phyloP scores from a whole-genome alignment of 2,113 vertebrate genomes.

The Kryptolebias marmoratus region DNA sequence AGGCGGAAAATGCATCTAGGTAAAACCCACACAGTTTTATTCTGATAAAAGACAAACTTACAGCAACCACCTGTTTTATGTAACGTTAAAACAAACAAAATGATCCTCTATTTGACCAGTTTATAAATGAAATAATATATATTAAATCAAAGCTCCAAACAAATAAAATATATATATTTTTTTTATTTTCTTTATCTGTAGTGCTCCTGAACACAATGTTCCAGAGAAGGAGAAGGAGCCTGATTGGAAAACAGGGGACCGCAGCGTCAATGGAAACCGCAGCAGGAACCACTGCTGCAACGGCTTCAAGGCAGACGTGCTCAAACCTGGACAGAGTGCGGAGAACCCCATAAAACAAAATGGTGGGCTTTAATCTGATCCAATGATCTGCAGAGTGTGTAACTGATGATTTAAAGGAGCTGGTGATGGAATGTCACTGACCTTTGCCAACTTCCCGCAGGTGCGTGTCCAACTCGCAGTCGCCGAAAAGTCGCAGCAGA shows the following conservation, averaged over 20 bases:
- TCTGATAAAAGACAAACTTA: not conserved
- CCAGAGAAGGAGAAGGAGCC: constrained; percentile 84
- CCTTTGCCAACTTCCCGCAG: constrained; percentile 41
- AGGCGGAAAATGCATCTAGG: constrained; percentile 75
- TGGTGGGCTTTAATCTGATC: constrained; percentile 54
- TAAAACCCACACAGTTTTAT: constrained; percentile 20
- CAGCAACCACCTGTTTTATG: not conserved
- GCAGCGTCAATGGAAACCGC: constrained; percentile 64
- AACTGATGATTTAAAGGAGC: not conserved
- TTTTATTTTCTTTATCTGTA: constrained; percentile 47
- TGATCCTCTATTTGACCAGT: not conserved
- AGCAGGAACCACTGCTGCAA: constrained; percentile 80
- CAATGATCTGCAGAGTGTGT: not conserved
- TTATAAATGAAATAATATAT: not conserved
- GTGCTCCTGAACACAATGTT: constrained; percentile 84
- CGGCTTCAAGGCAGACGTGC: constrained; percentile 73
- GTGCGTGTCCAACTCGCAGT: constrained; percentile 63
- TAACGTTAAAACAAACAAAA: not conserved
- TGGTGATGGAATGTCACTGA: not conserved
- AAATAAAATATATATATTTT: not conserved
- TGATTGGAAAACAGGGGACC: constrained; percentile 81
- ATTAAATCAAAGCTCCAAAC: not conserved
- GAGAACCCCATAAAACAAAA: constrained; percentile 77
- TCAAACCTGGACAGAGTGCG: constrained; percentile 58
- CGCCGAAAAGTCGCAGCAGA: constrained; percentile 84